Base-by-base conservation (phyloP, 1,140 invertebrate species). In the Bombus superbus region DNA sequence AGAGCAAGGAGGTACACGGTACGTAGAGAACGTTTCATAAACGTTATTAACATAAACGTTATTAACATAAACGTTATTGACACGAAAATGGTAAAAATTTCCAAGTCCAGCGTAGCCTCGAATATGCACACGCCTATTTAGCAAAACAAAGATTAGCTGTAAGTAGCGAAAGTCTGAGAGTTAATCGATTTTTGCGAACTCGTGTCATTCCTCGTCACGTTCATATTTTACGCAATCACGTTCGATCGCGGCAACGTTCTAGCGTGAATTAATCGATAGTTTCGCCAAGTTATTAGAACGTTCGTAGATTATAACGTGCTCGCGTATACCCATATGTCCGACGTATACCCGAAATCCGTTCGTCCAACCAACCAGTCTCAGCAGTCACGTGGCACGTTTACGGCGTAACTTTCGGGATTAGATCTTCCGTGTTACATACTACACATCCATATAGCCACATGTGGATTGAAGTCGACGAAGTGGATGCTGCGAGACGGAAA, bases 331-430 rank as follows among this genome's bases (percentile, higher is more conserved):
- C 42, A 35, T 71, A 71, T 53, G 75, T 79, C 64, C 81, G 74
- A 69, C 47, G 32, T 32, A 32, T 32, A 32, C 32, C 32, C 73
- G 81, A 90, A 91, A 81, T 88, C 83, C 82, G 81, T 89, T 88
- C 82, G 74, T 79, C 86, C 86, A 71, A 86, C 35, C 85, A 78
- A 86, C 40, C 85, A 81, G 88, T 32, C 77, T 76, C 72, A 62
- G 69, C 66, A 87, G 91, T 92, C 91, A 92, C 89, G 91, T 90
- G 91, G 91, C 81, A 71, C 85, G 85, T 92, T 92, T 92, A 92
- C 91, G 89, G 74, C 77, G 81, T 86, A 92, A 92, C 91, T 92
- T 92, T 92, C 88, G 83, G 89, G 83, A 92, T 89, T 87, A 88
- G 78, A 83, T 89, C 79, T 75, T 76, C 69, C 86, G n/a, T 66